These are phyloP conservation scores for Erebia aethiops DNA, from an alignment of 2,888 invertebrate genomes.

Conservation along the genomic window DNA sequence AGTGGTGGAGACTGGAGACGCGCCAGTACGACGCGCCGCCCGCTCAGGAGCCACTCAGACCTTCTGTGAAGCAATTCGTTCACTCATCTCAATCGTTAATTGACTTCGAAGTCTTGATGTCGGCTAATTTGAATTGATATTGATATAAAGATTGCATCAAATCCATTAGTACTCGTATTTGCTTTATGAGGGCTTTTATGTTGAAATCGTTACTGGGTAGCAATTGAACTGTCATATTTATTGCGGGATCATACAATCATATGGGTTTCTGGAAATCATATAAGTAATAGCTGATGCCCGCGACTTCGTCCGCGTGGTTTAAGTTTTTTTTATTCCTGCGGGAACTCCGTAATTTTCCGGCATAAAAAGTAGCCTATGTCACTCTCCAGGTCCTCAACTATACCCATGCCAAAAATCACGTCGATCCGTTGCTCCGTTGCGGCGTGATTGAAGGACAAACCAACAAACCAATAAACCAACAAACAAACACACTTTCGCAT, in stretches of 20 bases:
- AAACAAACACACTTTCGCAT: no score
- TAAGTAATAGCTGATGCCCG: no score
- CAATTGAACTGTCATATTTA: slow-evolving; percentile 1
- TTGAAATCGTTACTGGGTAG: slow-evolving; percentile 6
- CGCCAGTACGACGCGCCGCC: slow-evolving; percentile 59
- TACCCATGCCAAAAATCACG: no score
- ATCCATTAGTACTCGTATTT: slow-evolving; percentile 18
- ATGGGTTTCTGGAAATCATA: background rate
- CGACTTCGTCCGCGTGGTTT: no score
- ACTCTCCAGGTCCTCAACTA: no score
- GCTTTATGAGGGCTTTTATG: slow-evolving; percentile 25
- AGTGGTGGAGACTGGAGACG: slow-evolving; percentile 61
- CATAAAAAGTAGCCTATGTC: no score
- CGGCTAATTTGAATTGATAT: slow-evolving; percentile 36
- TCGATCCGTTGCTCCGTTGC: no score
- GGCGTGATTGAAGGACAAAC: no score
- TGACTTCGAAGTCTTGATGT: slow-evolving; percentile 45
- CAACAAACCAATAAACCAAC: no score
- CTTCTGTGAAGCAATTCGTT: slow-evolving; percentile 39
- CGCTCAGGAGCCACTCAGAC: slow-evolving; percentile 43
- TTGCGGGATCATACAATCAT: background rate
- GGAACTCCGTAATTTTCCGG: no score
- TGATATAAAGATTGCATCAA: slow-evolving; percentile 23
- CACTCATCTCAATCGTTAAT: slow-evolving; percentile 53
- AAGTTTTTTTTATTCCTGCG: no score